phyloP scores from a whole-genome alignment of 2,797 vertebrate species.

The Crenichthys baileyi region DNA sequence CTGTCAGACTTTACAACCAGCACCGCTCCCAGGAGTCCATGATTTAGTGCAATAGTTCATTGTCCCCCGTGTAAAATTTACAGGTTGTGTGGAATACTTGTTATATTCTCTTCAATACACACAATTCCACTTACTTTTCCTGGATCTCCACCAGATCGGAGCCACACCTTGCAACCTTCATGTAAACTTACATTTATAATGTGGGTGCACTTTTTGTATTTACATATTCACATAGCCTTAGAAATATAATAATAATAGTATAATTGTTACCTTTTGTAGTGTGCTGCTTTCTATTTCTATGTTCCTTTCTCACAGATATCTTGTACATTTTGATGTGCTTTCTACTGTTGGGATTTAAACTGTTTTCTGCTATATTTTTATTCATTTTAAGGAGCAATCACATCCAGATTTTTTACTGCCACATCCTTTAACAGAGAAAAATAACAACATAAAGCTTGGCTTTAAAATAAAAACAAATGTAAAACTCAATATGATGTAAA shows the following conservation, averaged over 20 bases:
- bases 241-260: not conserved
- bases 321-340: not conserved
- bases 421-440: not conserved
- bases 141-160: not conserved
- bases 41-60: not conserved
- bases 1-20: constrained; percentile 10
- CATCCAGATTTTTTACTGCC: not conserved
- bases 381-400: not conserved
- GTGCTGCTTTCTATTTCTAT: not conserved
- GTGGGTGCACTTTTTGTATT: not conserved
- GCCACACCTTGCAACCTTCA: not conserved
- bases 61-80: not conserved
- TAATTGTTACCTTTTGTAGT: not conserved
- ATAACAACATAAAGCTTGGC: not conserved
- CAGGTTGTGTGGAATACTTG: not conserved
- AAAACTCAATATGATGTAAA: not conserved
- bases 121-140: not conserved
- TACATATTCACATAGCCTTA: not conserved
- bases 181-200: not conserved
- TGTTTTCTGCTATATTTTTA: not conserved
- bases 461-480: not conserved
- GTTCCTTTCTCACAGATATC: not conserved
- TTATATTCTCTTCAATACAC: not conserved
- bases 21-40: not conserved
- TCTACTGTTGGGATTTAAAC: not conserved